Base-by-base conservation (phyloP, 2,888 invertebrate genomes). In the Osedax fenrisi region DNA sequence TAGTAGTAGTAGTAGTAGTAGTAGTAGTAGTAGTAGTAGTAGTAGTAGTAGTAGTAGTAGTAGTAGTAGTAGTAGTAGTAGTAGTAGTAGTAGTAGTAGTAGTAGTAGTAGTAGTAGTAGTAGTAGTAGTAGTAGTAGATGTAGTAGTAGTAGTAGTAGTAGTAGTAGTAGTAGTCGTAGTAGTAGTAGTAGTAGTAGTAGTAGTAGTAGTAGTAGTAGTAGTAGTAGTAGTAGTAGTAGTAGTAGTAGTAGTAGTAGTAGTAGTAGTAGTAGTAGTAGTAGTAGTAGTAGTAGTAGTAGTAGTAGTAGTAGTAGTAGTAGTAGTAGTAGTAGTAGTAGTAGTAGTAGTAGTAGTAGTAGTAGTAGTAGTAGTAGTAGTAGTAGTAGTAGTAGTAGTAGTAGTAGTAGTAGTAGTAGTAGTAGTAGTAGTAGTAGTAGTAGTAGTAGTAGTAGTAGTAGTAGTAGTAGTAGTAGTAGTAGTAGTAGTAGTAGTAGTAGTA, bases 41-140 rank as follows among this genome's bases (percentile, higher is more conserved):
- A 67, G 72, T 72, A 67, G 72, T 72, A 67, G 72, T 72, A 72
- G 66, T 72, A 72, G 72, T 72, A 72, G 72, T 72, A 72, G 72
- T 72, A 68, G 72, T 72, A 72, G 72, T 72, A 72, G 72, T 72
- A 72, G 72, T 72, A 72, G 72, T 72, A 72, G 72, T 72, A 72
- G 66, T 64, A 64, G 66, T 64, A 64, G 66, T 64, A 64, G 66
- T 64, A 64, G 66, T 64, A 21, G 66, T 64, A 64, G 66, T 64
- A 64, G 66, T 64, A 64, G 66, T 64, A 64, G 66, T 64, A 64
- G 66, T 64, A 64, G 66, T 64, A 64, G 66, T 64, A 64, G 66
- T 64, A 64, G 66, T 64, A 64, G 66, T 64, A 64, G 66, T 64
- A 64, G 66, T 64, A 64, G 66, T 64, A 64, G 66, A 17, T 10